phyloP scores from a whole-genome alignment of 2,797 vertebrate genomes.

The Odontamblyopus lacepedii region DNA sequence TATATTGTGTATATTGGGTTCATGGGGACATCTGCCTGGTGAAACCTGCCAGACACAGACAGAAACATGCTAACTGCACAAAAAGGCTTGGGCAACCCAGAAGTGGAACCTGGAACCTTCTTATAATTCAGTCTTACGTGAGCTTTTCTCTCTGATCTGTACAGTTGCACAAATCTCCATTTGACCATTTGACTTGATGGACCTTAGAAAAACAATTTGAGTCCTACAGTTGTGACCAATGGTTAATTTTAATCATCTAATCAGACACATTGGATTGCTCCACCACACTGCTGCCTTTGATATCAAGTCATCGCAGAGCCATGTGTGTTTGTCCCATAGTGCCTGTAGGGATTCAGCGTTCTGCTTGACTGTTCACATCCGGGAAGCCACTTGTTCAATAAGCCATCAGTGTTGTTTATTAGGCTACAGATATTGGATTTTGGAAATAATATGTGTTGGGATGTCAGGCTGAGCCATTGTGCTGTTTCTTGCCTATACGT shows the following conservation, averaged over 20 bases:
- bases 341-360: slow-evolving; percentile 58
- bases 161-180: background rate
- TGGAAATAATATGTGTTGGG: slow-evolving; percentile 48
- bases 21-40: too few species aligned
- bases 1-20: too few species aligned
- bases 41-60: too few species aligned
- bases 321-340: slow-evolving; percentile 38
- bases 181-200: slow-evolving; percentile 23
- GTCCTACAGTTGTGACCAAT: slow-evolving; percentile 28
- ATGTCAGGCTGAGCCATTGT: slow-evolving; percentile 50
- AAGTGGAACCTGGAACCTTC: too few species aligned
- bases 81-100: too few species aligned
- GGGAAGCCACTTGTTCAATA: slow-evolving; percentile 30
- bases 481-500: slow-evolving; percentile 30
- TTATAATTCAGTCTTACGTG: background rate
- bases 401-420: slow-evolving; percentile 33
- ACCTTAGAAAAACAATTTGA: slow-evolving; percentile 38
- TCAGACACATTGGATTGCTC: slow-evolving; percentile 40
- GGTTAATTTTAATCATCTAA: slow-evolving; percentile 47
- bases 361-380: slow-evolving; percentile 38
- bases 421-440: slow-evolving; percentile 35
- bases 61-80: too few species aligned
- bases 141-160: background rate
- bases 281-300: slow-evolving; percentile 52
- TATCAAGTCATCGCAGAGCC: slow-evolving; percentile 47